phyloP scores from a whole-genome alignment of 2,888 invertebrate genomes.

The Himalopsyche anomala region DNA sequence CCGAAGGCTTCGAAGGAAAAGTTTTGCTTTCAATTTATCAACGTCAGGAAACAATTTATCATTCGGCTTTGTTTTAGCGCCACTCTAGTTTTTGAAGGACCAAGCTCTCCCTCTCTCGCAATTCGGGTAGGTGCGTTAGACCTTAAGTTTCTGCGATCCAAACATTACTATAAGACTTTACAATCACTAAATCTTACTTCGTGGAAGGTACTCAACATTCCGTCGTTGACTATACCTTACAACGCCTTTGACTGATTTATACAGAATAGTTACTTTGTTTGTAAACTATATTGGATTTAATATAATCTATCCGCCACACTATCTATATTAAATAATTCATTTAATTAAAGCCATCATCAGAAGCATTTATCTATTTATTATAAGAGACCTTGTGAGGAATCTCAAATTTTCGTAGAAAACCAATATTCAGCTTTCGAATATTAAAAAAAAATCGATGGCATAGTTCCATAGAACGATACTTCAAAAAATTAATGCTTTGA shows the following conservation, averaged over 20 bases:
- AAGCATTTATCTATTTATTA: no score
- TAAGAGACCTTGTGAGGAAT: no score
- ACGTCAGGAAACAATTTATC: conserved; percentile 57
- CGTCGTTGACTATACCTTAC: not conserved
- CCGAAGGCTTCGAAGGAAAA: conserved; percentile 34
- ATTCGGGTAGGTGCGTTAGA: not conserved
- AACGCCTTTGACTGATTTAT: not conserved
- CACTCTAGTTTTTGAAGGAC: conserved; percentile 14
- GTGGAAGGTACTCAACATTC: not conserved
- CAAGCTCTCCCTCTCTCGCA: not conserved
- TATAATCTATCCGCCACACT: no score
- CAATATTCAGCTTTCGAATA: no score
- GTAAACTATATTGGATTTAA: no score
- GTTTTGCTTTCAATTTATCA: conserved; percentile 58
- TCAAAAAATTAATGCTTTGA: no score
- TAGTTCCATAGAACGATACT: no score
- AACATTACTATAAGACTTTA: not conserved
- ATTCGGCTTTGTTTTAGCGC: conserved; percentile 41
- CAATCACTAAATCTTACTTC: not conserved
- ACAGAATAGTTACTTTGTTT: no score
- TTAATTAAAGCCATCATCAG: no score
- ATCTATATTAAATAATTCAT: no score
- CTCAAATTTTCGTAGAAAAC: no score
- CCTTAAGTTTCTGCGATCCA: not conserved
- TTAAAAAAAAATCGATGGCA: no score